Conservation (phyloP, 1,140 invertebrate genomes). For the Holcopasites calliopsidis region DNA sequence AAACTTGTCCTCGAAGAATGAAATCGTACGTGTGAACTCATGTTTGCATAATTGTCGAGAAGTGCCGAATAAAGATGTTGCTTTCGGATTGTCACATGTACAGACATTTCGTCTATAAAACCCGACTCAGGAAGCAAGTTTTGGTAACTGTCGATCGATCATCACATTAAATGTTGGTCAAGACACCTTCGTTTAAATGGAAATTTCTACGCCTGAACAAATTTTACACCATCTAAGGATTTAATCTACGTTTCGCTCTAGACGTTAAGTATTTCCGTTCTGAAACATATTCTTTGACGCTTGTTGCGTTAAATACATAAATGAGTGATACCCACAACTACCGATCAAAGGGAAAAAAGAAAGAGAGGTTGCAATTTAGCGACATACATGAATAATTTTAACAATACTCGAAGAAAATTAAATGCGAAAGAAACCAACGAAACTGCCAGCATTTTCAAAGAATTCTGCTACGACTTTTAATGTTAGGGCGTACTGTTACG, state of each 20-base stretch:
- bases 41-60: not conserved
- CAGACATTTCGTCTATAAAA: conserved; percentile 36
- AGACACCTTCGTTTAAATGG: conserved; percentile 1
- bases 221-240: not conserved
- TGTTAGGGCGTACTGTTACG: not conserved
- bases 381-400: not conserved
- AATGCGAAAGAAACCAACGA: conserved; percentile 11
- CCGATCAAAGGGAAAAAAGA: not conserved
- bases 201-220: not conserved
- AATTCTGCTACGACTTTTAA: not conserved
- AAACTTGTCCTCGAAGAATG: not conserved
- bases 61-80: conserved; percentile 38
- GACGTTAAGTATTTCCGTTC: conserved; percentile 1
- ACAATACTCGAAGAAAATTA: not conserved
- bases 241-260: not conserved
- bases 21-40: not conserved
- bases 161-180: conserved; percentile 20
- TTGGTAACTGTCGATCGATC: conserved; percentile 33
- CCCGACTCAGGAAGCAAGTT: conserved; percentile 25
- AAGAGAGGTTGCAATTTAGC: not conserved
- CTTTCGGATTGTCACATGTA: conserved; percentile 27
- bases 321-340: not conserved
- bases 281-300: not conserved
- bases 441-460: conserved; percentile 15
- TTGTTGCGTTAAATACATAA: not conserved